These are phyloP conservation scores for Nomada fucata DNA, from an alignment of 2,888 invertebrate genomes.

Conservation along the genomic window DNA sequence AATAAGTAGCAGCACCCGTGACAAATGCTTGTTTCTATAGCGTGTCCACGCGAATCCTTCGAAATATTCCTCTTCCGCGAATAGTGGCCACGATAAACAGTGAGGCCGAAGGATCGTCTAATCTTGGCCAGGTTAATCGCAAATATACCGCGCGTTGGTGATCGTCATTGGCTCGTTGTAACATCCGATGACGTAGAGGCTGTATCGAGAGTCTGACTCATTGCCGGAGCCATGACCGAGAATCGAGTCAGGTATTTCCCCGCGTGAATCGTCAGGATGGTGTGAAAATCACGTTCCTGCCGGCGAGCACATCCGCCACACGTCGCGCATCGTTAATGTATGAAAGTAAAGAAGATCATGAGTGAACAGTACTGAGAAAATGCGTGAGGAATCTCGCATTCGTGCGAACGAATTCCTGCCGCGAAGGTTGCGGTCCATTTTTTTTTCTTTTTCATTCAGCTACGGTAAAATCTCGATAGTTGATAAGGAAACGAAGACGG, in stretches of 20 bases:
- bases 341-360: slow-evolving; percentile 3
- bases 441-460: background rate
- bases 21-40: slow-evolving; percentile 7
- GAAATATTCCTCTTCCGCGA: background rate
- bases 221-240: slow-evolving; percentile 67
- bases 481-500: background rate
- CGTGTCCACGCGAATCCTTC: background rate
- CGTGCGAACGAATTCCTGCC: too few species aligned
- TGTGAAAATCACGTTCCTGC: slow-evolving; percentile 46
- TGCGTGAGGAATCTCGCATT: too few species aligned
- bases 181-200: slow-evolving; percentile 51
- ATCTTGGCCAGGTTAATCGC: slow-evolving; percentile 25
- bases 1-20: background rate
- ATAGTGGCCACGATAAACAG: background rate
- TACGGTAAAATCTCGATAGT: background rate
- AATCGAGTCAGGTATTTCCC: slow-evolving; percentile 70
- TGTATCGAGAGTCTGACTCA: slow-evolving; percentile 64
- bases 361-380: background rate
- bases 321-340: background rate
- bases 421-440: background rate
- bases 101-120: background rate
- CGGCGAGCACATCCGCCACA: slow-evolving; percentile 27
- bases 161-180: slow-evolving; percentile 41
- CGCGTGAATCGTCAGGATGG: slow-evolving; percentile 50
- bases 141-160: slow-evolving; percentile 10